Base-by-base conservation (phyloP, 1,140 invertebrate species). In the Antheraea pernyi region DNA sequence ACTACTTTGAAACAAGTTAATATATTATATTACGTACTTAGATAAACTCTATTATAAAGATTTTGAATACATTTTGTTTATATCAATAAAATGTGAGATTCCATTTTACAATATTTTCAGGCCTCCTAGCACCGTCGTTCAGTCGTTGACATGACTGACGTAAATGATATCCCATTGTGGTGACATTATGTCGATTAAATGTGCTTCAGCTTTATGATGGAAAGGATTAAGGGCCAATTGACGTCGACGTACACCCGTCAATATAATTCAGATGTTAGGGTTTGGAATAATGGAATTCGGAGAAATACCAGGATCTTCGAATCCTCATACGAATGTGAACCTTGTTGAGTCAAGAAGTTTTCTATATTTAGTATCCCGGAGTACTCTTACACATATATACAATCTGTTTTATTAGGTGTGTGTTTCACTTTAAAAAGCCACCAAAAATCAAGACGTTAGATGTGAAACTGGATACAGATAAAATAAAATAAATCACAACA, bases 151-250 rank as follows among this genome's bases (percentile, higher is more conserved):
- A 22, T 67, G 72, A 70, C 60, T 70, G 65, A 65, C 61, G 53
- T 67, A 37, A 67, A 67, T 22, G 58, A 18, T 37, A 61, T 48
- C 37, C 65, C 53, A 67, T 73, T 70, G 65, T 73, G 69, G 64
- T 64, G 60, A 46, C 46, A 16, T 13, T 6, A 7, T 16, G 16
- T 53, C 11, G 46, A 53, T 53, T 53, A n/a, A 53, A 53, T 53
- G 16, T 53, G 13, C 13, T 48, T 48, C 11, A 48, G 46, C 46
- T 53, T 53, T 59, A 53, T 74, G 62, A 70, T 70, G 62, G 16
- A 74, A 70, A 70, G 66, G 72, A 22, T 70, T n/a, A 53, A 70
- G 67, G 68, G 68, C 65, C 68, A 69, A 73, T 73, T 58, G 71
- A 73, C 63, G 71, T 69, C 72, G 64, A 73, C 64, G 65, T 53